Percentiles rank a stretch among this genome's conserved stretches.
Conservation (phyloP, 2,888 invertebrate species). For the Drosophila formosana region DNA sequence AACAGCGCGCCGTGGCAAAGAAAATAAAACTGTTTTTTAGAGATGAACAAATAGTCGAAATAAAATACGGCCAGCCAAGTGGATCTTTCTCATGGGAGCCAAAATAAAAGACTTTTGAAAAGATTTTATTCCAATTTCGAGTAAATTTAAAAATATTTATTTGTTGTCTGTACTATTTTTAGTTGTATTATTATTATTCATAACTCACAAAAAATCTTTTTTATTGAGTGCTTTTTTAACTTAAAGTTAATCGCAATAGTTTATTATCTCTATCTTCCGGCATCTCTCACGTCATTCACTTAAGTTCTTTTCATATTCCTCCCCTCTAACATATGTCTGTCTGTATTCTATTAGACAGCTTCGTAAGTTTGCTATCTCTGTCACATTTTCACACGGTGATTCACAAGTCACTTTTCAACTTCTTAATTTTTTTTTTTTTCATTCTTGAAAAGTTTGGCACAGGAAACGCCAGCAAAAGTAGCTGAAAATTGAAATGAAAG, state of each 20-base stretch:
- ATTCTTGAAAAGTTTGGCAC: constrained; percentile 32
- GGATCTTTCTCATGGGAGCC: not conserved
- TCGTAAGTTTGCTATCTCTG: constrained; percentile 25
- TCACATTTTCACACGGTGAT: constrained; percentile 45
- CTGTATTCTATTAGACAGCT: constrained; percentile 13
- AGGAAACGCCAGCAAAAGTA: constrained; percentile 31
- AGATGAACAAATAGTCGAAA: constrained; percentile 23
- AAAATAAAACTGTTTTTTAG: constrained; percentile 23
- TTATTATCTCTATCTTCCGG: not conserved
- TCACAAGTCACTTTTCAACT: constrained; percentile 47
- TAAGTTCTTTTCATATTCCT: not conserved
- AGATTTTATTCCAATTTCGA: not conserved
- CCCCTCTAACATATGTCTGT: not conserved
- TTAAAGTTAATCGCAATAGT: not conserved
- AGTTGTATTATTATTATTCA: not conserved
- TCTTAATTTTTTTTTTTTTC: constrained; percentile 4
- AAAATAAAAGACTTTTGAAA: not conserved
- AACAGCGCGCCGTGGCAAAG: constrained; percentile 7
- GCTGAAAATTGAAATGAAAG: constrained; percentile 45
- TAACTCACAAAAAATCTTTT: not conserved
- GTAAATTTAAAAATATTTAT: not conserved
- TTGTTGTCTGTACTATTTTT: not conserved
- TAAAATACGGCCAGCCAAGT: not conserved
- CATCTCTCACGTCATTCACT: not conserved
- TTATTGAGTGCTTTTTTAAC: not conserved